These are phyloP conservation scores for Anthrax anthrax DNA, from an alignment of 2,888 invertebrate genomes.

Conservation along the genomic window DNA sequence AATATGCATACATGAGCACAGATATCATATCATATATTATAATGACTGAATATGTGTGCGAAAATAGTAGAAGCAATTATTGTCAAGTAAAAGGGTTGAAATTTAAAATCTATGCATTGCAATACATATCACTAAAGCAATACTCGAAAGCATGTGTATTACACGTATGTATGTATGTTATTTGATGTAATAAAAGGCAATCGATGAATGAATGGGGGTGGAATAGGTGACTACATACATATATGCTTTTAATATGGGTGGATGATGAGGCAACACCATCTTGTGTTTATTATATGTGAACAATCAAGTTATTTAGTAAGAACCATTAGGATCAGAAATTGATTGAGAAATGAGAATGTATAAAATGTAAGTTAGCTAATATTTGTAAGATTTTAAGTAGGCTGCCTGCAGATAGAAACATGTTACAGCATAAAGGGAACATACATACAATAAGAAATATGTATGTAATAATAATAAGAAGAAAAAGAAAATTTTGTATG, in stretches of 20 bases:
- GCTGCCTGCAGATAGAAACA: slow-evolving; percentile 3
- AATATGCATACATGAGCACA: not conserved
- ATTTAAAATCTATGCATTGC: too few species aligned
- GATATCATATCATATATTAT: too few species aligned
- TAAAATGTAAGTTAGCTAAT: not conserved
- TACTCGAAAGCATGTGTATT: too few species aligned
- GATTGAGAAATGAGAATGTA: slow-evolving; percentile 4
- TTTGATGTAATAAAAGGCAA: too few species aligned
- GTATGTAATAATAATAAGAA: too few species aligned
- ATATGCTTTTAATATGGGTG: not conserved
- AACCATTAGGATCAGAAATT: slow-evolving; percentile 10
- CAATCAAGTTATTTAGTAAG: slow-evolving; percentile 12
- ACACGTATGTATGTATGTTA: too few species aligned
- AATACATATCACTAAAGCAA: not conserved
- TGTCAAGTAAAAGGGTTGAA: not conserved
- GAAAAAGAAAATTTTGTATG: too few species aligned
- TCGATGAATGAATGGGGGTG: too few species aligned
- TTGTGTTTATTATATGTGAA: slow-evolving; percentile 13
- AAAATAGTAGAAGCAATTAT: not conserved
- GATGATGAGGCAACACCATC: slow-evolving; percentile 5
- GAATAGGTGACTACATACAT: not conserved
- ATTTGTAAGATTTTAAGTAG: too few species aligned
- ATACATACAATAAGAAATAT: too few species aligned
- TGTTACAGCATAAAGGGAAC: slow-evolving; percentile 2
- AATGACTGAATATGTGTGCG: not conserved